Conservation (phyloP, 2,113 vertebrate species). For the Cyprinodon tularosa region DNA sequence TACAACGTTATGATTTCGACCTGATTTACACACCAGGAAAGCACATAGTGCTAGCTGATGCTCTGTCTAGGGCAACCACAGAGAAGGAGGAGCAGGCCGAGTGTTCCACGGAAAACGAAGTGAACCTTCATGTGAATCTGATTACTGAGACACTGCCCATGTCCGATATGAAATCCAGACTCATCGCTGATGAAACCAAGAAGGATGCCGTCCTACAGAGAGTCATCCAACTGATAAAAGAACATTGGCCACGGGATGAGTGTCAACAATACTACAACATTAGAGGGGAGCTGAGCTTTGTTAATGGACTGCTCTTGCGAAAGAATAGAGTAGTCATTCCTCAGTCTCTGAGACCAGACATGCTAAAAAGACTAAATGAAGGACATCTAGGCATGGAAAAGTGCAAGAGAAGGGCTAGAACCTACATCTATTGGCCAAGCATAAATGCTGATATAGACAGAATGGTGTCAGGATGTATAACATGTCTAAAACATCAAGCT, state of each 20-base stretch:
- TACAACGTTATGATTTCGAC: not conserved
- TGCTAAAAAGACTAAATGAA: not conserved
- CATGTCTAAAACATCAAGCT: not conserved
- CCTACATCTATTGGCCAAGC: not conserved
- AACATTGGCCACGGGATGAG: not conserved
- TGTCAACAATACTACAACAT: not conserved
- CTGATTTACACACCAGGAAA: not conserved
- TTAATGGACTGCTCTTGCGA: not conserved
- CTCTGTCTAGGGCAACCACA: not conserved
- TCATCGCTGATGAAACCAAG: not conserved
- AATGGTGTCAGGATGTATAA: not conserved
- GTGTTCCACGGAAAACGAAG: not conserved
- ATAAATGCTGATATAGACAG: not conserved
- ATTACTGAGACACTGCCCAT: not conserved
- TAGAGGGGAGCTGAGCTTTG: not conserved
- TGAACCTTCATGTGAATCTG: not conserved
- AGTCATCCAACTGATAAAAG: not conserved
- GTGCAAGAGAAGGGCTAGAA: not conserved
- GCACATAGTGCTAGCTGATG: not conserved
- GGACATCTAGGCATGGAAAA: not conserved
- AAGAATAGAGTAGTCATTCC: not conserved
- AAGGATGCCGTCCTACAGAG: not conserved
- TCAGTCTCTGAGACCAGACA: not conserved
- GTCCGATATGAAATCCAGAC: not conserved
- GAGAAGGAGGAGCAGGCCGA: not conserved